A percentile compares a stretch with the other conserved stretches of the same genome.
These are phyloP conservation scores for Baronia brevicornis DNA, from an alignment of 2,888 invertebrate species.

Conservation along the genomic window DNA sequence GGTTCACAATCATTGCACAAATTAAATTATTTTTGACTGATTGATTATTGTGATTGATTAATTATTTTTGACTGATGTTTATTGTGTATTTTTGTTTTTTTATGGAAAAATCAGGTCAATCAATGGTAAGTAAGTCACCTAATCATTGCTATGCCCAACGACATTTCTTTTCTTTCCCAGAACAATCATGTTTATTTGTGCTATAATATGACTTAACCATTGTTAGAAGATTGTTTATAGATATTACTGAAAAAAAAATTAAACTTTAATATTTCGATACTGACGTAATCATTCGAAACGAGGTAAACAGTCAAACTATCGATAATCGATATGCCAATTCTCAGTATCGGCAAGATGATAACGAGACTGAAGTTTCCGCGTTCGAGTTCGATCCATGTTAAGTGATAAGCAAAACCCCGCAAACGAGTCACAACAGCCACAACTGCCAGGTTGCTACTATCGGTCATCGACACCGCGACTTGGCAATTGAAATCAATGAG, in stretches of 20 bases:
- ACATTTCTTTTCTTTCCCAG: too few species aligned
- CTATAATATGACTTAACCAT: too few species aligned
- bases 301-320: constrained; percentile 11
- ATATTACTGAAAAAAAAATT: neutral
- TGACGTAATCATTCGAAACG: neutral
- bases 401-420: constrained; percentile 33
- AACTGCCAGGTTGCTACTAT: constrained; percentile 15
- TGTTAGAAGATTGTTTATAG: too few species aligned
- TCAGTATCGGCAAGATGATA: constrained; percentile 32
- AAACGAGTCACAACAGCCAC: constrained; percentile 16
- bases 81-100: too few species aligned
- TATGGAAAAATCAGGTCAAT: too few species aligned
- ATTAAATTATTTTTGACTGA: too few species aligned
- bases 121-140: too few species aligned
- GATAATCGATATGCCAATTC: constrained; percentile 19
- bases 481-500: constrained; percentile 12
- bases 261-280: too few species aligned
- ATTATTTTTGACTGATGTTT: too few species aligned
- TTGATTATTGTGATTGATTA: too few species aligned
- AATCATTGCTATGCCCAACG: too few species aligned
- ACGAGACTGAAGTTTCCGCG: constrained; percentile 35
- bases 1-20: neutral
- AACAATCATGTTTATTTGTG: too few species aligned
- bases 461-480: constrained; percentile 22
- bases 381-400: constrained; percentile 37